Conservation (phyloP, 2,797 vertebrate species). For the Toxotes lorentzi region DNA sequence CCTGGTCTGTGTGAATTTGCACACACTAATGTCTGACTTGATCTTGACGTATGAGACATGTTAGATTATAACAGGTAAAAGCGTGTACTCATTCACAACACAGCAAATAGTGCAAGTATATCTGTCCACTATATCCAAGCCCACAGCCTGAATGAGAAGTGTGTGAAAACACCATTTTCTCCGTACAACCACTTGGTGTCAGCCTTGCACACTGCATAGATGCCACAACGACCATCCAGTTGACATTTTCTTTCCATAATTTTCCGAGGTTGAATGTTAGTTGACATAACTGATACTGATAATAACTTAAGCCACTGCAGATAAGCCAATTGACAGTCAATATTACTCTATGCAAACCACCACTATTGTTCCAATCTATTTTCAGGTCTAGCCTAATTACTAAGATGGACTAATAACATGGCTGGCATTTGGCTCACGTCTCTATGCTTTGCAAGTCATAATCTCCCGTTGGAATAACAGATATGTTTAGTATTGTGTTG, state of each 20-base stretch:
- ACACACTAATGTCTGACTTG: neutral
- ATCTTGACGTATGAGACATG: neutral
- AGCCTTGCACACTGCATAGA: slow-evolving; percentile 65
- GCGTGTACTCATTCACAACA: neutral
- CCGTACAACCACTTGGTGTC: slow-evolving; percentile 80
- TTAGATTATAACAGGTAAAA: neutral
- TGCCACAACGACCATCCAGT: neutral
- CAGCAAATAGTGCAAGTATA: neutral
- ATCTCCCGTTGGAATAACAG: slow-evolving; percentile 45
- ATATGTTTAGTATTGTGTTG: slow-evolving; percentile 53
- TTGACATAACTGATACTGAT: slow-evolving; percentile 31
- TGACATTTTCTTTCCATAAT: slow-evolving; percentile 9
- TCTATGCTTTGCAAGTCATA: slow-evolving; percentile 22
- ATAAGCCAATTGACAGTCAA: slow-evolving; percentile 6
- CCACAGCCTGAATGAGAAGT: neutral
- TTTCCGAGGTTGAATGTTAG: slow-evolving; percentile 12
- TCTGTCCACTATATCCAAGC: neutral
- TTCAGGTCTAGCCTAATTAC: slow-evolving; percentile 41
- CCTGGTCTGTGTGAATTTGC: neutral
- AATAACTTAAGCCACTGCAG: slow-evolving; percentile 33
- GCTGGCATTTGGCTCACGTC: slow-evolving; percentile 19
- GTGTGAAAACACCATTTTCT: slow-evolving; percentile 1
- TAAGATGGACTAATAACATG: neutral
- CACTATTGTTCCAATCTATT: slow-evolving; percentile 35
- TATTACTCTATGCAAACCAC: slow-evolving; percentile 19